Conservation (phyloP, 1,140 invertebrate genomes). For the Leptinotarsa lineolata region DNA sequence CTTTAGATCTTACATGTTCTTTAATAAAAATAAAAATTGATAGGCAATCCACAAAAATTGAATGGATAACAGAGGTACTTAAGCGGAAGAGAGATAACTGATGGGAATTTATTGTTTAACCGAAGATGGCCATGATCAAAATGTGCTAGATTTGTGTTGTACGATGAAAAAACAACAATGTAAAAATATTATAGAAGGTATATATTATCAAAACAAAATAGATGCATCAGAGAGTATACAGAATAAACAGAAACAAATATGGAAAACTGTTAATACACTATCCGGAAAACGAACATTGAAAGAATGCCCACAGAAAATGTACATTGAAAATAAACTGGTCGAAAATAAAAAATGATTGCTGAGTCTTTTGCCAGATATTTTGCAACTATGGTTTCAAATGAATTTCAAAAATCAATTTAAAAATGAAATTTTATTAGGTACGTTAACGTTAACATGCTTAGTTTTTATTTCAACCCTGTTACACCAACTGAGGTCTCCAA, state of each 20-base stretch:
- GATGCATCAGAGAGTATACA: neutral
- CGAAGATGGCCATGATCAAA: neutral
- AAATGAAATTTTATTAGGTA: neutral
- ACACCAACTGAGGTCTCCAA: too few relatives aligned
- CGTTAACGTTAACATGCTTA: too few relatives aligned
- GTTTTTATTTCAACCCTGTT: too few relatives aligned
- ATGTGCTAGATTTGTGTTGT: neutral
- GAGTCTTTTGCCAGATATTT: neutral
- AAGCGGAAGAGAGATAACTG: neutral
- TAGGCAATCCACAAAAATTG: neutral
- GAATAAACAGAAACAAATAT: neutral
- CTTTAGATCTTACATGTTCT: neutral
- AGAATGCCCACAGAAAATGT: neutral
- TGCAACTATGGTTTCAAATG: neutral
- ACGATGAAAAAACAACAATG: neutral
- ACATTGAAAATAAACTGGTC: slow-evolving; percentile 5
- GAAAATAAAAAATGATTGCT: neutral
- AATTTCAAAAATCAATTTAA: neutral
- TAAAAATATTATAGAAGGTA: neutral
- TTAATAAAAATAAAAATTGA: neutral
- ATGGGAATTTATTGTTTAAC: neutral
- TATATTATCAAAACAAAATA: slow-evolving; percentile 11
- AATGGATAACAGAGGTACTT: neutral
- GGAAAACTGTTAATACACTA: slow-evolving; percentile 2
- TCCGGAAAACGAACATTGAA: neutral